Evolutionary conservation across 2,797 vertebrate genomes (phyloP), one percentile per base, ranked within the genome.

Genomic region (Cheirogaleus major): DNA sequence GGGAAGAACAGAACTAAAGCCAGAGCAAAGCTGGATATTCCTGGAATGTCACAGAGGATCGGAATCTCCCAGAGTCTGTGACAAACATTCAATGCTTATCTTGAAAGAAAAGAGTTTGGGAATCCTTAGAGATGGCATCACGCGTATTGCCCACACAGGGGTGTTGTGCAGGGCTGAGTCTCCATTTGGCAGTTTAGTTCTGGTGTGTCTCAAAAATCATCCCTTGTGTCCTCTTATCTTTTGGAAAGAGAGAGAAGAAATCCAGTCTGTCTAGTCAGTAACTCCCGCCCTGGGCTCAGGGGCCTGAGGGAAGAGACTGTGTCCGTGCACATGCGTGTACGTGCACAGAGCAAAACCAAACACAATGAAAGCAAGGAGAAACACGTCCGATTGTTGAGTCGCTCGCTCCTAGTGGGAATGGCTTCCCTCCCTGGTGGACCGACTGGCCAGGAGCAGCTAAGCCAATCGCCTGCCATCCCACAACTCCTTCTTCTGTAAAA

Each of bases 401-500:
- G 4, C 35, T n/a, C 22, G 9, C 25, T n/a, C 5, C 1, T 3
- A 30, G 17, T 10, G 22, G 7, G 52, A 79, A 17, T 8, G 6
- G 14, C 32, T 85, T 65, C 32, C 32, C 5, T 15, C 13, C 4
- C 35, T 25, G 41, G 45, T 13, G 10, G 32, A 18, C 23, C 0
- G 1, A 23, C 1, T 1, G 52, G 20, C n/a, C 22, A 7, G 81
- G 23, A 14, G 4, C 45, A 43, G 1, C 32, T 27, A 27, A 61
- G 7, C 0, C 67, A n/a, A 13, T 4, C 4, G 2, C 15, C 10
- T 67, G 30, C 9, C 32, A 14, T 18, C 4, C 23, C 3, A 30
- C 22, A 4, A 23, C 41, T 10, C n/a, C 55, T 41, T 25, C 25
- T 6, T 32, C 32, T 61, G 18, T 22, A 48, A 82, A 67, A 14